A percentile compares a stretch with the other conserved stretches of the same genome.
Conservation (phyloP, 1,140 invertebrate genomes). For the Drosophila ogumai region DNA sequence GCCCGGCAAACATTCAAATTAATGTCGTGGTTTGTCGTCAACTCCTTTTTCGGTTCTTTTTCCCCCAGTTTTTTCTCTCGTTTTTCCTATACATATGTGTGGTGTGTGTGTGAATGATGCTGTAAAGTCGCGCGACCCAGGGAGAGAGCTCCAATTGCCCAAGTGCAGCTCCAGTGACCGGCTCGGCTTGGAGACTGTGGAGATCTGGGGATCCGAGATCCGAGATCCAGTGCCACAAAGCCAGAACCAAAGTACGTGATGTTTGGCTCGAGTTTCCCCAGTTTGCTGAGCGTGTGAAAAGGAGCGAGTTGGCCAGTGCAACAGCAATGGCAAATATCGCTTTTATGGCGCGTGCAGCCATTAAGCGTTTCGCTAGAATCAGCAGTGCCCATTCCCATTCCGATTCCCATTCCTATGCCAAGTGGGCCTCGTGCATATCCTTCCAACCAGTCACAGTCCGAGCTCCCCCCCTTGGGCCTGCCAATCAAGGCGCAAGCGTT, state of each 20-base stretch:
- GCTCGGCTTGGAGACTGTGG: background rate
- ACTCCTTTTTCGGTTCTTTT: conserved; percentile 47
- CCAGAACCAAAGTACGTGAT: conserved; percentile 52
- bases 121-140: conserved; percentile 47
- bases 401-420: background rate
- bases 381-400: conserved; percentile 23
- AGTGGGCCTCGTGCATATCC: conserved; percentile 16
- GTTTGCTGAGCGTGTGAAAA: conserved; percentile 67
- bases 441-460: background rate
- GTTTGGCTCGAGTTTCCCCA: conserved; percentile 46
- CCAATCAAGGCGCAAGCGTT: conserved; percentile 60
- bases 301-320: conserved; percentile 43
- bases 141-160: conserved; percentile 56
- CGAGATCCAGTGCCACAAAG: conserved; percentile 15
- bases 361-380: conserved; percentile 73
- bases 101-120: background rate
- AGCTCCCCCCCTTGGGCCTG: conserved; percentile 8
- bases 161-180: conserved; percentile 30
- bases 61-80: conserved; percentile 1
- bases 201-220: conserved; percentile 9
- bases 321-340: conserved; percentile 15
- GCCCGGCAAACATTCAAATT: conserved; percentile 72
- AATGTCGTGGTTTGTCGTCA: conserved; percentile 61
- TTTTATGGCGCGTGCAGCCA: conserved; percentile 74
- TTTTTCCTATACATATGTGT: background rate